A percentile compares a stretch with the other conserved stretches of the same genome.
These are phyloP conservation scores for Istiophorus platypterus DNA, from an alignment of 2,113 vertebrate species.

Conservation along the genomic window DNA sequence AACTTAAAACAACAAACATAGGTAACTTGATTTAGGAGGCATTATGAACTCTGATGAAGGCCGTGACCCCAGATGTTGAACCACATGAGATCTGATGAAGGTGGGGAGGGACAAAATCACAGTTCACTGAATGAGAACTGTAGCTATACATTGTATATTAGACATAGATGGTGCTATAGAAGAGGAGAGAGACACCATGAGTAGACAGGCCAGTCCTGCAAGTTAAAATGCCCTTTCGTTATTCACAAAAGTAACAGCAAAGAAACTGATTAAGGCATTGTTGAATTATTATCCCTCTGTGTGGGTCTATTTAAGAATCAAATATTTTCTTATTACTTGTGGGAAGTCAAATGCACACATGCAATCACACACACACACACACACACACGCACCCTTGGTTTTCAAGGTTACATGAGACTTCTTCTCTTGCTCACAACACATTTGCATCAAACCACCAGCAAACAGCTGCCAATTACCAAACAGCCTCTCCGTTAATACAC, in stretches of 20 bases:
- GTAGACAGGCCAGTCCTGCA: neutral
- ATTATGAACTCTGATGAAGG: neutral
- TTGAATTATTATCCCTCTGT: slow-evolving; percentile 60
- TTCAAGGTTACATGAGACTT: slow-evolving; percentile 71
- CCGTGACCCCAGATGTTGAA: neutral
- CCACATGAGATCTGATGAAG: neutral
- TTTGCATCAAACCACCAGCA: slow-evolving; percentile 70
- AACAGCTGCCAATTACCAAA: slow-evolving; percentile 78
- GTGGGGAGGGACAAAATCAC: neutral
- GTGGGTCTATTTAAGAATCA: slow-evolving; percentile 68
- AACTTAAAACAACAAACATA: too few relatives aligned
- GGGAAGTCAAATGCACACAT: slow-evolving; percentile 31
- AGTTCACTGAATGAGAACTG: neutral
- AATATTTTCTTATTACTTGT: slow-evolving; percentile 62
- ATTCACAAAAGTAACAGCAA: slow-evolving; percentile 42
- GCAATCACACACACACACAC: neutral
- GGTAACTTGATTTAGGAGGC: neutral
- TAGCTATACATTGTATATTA: neutral
- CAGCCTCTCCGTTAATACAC: slow-evolving; percentile 68
- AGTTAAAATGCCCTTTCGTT: slow-evolving; percentile 30
- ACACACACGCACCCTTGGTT: slow-evolving; percentile 14
- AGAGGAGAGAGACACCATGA: neutral
- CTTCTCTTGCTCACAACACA: slow-evolving; percentile 63
- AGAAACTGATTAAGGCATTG: slow-evolving; percentile 47
- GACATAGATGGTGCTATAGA: neutral